Base-by-base conservation (phyloP, 2,888 invertebrate genomes). In the Eupeodes latifasciatus region DNA sequence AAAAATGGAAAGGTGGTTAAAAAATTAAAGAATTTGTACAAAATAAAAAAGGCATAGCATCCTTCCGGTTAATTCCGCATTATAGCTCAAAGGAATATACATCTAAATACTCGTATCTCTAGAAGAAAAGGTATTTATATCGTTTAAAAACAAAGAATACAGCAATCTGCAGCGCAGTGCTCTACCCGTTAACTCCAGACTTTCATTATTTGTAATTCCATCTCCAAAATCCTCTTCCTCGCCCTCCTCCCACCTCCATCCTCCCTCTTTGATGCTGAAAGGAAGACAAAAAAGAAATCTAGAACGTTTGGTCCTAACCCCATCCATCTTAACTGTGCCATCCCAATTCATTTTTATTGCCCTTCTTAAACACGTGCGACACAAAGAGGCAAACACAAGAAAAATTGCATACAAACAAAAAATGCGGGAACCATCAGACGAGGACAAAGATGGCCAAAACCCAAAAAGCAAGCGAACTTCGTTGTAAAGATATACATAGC, bases 381-480 rank as follows among this genome's bases (percentile, higher is more conserved):
- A 71, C 55, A 75, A 36, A 53, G 62, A 64, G 51, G n/a, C 69
- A 80, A 79, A 80, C 40, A 76, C 44, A 36, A 77, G 69, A 79
- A 79, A 79, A 86, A 79, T 87, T 79, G 76, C 84, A 84, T 80
- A 72, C 76, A 62, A 27, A 3, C 27, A 27, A 27, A 27, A 88
- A 80, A 84, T 88, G 80, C 84, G 87, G 87, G 86, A 81, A 67
- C 51, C 75, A 27, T 27, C 44, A 53, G 62, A 84, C 72, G 84
- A 40, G 5, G 40, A 5, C 40, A 27, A 27, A 27, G 27, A 27
- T 27, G 62, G 80, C 75, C 9, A 61, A 36, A 75, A 61, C 72
- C 64, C 61, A 74, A 55, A 55, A 49, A 82, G 61, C 4, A 3
- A 27, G 53, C 59, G 49, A 51, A 27, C 61, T 72, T 55, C 10